These are phyloP conservation scores for Sicus ferrugineus DNA, from an alignment of 2,888 invertebrate species.

Conservation along the genomic window DNA sequence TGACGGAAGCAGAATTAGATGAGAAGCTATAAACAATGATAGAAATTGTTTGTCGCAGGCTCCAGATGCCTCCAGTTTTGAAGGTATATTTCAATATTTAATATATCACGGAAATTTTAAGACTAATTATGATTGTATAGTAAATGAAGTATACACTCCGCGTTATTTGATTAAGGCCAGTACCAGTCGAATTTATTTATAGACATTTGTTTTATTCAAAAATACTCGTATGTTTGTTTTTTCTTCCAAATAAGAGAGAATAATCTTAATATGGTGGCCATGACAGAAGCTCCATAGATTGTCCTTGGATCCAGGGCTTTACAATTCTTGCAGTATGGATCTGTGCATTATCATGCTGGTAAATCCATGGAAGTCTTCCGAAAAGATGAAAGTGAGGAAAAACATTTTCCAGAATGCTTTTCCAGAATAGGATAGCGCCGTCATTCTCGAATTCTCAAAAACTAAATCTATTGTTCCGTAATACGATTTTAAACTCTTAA, in stretches of 20 bases:
- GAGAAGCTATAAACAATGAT: no score
- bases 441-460: no score
- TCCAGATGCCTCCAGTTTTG: no score
- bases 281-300: slow-evolving; percentile 1
- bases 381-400: slow-evolving; percentile 2
- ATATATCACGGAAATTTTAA: no score
- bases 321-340: slow-evolving; percentile 4
- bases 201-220: background rate
- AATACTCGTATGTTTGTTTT: background rate
- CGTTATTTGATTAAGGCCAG: slow-evolving; percentile 5
- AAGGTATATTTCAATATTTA: no score
- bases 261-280: background rate
- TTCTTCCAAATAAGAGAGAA: background rate
- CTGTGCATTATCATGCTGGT: slow-evolving; percentile 6
- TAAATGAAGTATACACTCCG: background rate
- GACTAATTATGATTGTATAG: no score
- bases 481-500: no score
- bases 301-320: slow-evolving; percentile 4
- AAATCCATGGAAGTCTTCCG: slow-evolving; percentile 5
- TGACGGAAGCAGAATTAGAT: no score
- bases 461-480: no score
- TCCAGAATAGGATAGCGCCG: background rate
- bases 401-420: background rate
- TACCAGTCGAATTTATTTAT: background rate
- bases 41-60: no score